These are phyloP conservation scores for Pelochelys cantorii DNA, from an alignment of 2,797 vertebrate genomes.

Conservation along the genomic window DNA sequence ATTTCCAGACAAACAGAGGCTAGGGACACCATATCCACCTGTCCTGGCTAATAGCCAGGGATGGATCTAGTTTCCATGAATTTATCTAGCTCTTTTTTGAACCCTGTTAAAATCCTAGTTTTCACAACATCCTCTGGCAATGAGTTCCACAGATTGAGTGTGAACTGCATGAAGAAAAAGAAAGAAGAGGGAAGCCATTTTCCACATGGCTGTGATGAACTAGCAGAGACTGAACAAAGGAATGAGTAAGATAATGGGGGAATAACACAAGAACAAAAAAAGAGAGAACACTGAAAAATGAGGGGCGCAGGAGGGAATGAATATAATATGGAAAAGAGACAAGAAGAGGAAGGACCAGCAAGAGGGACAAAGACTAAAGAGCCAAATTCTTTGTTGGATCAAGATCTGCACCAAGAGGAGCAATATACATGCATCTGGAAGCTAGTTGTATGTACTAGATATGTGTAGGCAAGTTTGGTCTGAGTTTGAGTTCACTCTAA, in stretches of 20 bases:
- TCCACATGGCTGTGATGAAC: neutral
- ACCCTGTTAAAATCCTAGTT: too few relatives aligned
- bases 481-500: neutral
- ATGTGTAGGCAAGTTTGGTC: neutral
- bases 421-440: neutral
- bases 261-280: too few relatives aligned
- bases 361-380: neutral
- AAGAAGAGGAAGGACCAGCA: neutral
- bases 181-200: neutral
- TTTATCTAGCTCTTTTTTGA: too few relatives aligned
- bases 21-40: too few relatives aligned
- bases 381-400: accelerated
- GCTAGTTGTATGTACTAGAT: neutral
- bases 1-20: too few relatives aligned
- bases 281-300: neutral
- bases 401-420: neutral
- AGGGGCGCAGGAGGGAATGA: neutral
- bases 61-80: too few relatives aligned
- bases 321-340: neutral
- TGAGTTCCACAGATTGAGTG: too few relatives aligned
- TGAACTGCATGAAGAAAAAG: too few relatives aligned
- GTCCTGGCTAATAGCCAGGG: too few relatives aligned
- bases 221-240: neutral
- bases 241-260: neutral
- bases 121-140: too few relatives aligned